Evolutionary conservation across 2,797 vertebrate species (phyloP).

Genomic region (Chrosomus eos): DNA sequence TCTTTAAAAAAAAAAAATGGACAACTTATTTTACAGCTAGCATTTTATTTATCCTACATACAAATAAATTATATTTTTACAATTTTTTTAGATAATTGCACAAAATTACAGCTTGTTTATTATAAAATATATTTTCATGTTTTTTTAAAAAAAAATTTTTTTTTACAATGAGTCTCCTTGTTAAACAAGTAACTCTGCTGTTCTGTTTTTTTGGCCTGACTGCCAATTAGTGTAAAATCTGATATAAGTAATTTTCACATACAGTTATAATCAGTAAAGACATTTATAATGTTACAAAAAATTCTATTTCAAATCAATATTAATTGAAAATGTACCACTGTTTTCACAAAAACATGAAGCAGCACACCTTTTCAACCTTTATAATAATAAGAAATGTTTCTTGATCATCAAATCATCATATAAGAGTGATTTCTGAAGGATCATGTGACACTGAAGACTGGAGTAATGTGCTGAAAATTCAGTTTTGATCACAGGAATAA

Average conservation of each 20-base stretch:
- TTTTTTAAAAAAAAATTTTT: too few relatives aligned
- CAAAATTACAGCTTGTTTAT: background rate
- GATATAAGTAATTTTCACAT: background rate
- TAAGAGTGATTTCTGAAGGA: background rate
- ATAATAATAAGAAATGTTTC: too few relatives aligned
- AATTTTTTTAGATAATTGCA: background rate
- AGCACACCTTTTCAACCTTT: too few relatives aligned
- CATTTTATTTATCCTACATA: background rate
- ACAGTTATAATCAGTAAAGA: background rate
- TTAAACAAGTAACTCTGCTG: background rate
- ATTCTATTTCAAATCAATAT: background rate
- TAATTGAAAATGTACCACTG: background rate
- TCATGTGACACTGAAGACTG: too few relatives aligned
- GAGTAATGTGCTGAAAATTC: too few relatives aligned
- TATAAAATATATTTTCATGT: background rate
- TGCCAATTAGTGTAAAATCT: background rate
- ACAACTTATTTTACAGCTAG: background rate
- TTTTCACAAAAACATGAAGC: background rate
- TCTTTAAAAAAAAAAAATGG: background rate
- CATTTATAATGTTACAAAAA: background rate
- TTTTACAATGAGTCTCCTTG: background rate
- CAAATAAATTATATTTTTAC: background rate
- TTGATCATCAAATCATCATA: background rate
- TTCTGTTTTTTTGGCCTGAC: background rate
- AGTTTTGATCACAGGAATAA: too few relatives aligned